Evolutionary conservation across 2,888 invertebrate species (phyloP).

Genomic region (Pocota personata): DNA sequence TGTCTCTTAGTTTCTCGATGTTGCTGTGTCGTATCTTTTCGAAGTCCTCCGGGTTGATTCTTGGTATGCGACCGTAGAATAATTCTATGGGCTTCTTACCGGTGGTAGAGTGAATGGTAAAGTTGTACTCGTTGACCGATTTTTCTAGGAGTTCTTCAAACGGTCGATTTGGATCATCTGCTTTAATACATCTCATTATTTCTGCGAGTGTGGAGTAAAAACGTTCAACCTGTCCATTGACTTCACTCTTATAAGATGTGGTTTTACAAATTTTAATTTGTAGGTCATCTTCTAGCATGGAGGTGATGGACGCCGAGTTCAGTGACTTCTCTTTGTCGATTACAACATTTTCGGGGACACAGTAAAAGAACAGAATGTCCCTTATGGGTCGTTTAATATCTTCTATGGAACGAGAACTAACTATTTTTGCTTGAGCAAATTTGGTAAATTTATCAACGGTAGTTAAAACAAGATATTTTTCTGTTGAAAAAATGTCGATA

Average conservation of each 20-base stretch:
- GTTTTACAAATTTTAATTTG: neutral
- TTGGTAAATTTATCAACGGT: slow-evolving; percentile 60
- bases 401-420: slow-evolving; percentile 38
- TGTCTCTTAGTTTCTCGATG: too few species aligned
- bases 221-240: slow-evolving; percentile 54
- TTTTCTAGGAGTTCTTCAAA: slow-evolving; percentile 58
- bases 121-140: slow-evolving; percentile 25
- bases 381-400: slow-evolving; percentile 51
- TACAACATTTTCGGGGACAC: slow-evolving; percentile 63
- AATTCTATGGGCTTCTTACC: neutral
- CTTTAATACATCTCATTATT: slow-evolving; percentile 60
- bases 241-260: slow-evolving; percentile 34
- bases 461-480: slow-evolving; percentile 40
- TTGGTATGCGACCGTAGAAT: neutral
- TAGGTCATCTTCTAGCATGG: slow-evolving; percentile 54
- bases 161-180: neutral
- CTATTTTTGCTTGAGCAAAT: slow-evolving; percentile 29
- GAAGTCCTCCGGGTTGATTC: neutral
- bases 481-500: slow-evolving; percentile 50
- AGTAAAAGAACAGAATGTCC: slow-evolving; percentile 54
- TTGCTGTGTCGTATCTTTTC: neutral
- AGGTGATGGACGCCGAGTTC: slow-evolving; percentile 39
- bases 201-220: slow-evolving; percentile 64
- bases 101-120: neutral
- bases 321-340: slow-evolving; percentile 64